A percentile compares a stretch with the other conserved stretches of the same genome.
These are phyloP conservation scores for Scaptomyza polygonia DNA, from an alignment of 2,888 invertebrate species.

Conservation along the genomic window DNA sequence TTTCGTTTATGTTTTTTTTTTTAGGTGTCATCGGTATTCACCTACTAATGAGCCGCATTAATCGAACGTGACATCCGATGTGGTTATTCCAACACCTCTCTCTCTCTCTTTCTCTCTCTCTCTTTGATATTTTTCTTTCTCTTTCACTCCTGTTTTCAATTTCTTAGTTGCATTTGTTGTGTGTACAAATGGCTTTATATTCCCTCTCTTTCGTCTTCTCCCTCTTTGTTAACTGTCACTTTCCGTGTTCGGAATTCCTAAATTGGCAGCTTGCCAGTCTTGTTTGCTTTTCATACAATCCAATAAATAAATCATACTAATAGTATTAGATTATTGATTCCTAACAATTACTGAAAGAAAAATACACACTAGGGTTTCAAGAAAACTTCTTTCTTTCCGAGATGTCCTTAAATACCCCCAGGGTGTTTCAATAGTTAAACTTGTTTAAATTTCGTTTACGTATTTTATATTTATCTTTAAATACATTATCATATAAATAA, in stretches of 20 bases:
- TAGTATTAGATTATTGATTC: too few relatives aligned
- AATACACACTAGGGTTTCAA: not conserved
- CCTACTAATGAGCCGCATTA: constrained; percentile 47
- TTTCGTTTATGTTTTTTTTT: constrained; percentile 50
- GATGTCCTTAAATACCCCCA: not conserved
- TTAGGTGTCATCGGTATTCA: constrained; percentile 41
- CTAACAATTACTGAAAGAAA: not conserved
- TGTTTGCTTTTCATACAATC: constrained; percentile 18
- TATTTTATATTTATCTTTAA: constrained; percentile 27
- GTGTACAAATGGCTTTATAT: constrained; percentile 6
- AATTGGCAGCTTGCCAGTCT: constrained; percentile 42
- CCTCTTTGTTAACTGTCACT: constrained; percentile 5
- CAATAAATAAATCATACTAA: not conserved
- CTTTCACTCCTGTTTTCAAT: constrained; percentile 12
- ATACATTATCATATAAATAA: constrained; percentile 35
- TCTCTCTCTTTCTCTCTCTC: not conserved
- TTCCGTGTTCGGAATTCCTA: constrained; percentile 53
- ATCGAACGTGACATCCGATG: constrained; percentile 37
- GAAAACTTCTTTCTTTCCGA: not conserved
- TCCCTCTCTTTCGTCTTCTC: not conserved
- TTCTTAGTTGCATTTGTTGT: constrained; percentile 42
- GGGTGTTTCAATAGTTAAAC: not conserved
- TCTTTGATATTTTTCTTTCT: not conserved
- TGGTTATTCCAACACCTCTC: too few relatives aligned
- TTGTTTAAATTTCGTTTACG: constrained; percentile 4